Conservation (phyloP, 1,140 invertebrate species). For the Drosophila willistoni region DNA sequence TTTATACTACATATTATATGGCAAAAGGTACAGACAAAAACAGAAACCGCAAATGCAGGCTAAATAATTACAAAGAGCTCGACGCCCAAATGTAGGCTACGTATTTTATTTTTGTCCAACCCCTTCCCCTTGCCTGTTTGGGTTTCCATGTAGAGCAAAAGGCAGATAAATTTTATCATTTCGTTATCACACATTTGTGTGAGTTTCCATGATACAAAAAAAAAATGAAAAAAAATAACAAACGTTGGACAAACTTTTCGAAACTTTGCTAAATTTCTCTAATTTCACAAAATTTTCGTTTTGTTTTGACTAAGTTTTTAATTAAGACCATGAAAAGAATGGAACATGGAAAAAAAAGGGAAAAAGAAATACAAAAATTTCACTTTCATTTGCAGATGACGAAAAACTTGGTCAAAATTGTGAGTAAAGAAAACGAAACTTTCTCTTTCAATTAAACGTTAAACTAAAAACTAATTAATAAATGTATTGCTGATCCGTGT, state of each 20-base stretch:
- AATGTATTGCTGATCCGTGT: background rate
- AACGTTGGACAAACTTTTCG: background rate
- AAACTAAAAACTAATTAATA: background rate
- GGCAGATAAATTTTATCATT: conserved; percentile 36
- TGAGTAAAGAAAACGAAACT: background rate
- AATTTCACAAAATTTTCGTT: conserved; percentile 32
- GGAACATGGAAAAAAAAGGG: background rate
- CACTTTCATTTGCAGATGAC: conserved; percentile 25
- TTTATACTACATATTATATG: conserved; percentile 27
- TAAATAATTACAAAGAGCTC: conserved; percentile 32
- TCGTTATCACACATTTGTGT: conserved; percentile 31
- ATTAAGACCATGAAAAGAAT: conserved; percentile 23
- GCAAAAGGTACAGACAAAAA: conserved; percentile 12
- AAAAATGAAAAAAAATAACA: conserved; percentile 40
- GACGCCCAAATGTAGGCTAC: conserved; percentile 36
- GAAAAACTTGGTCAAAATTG: conserved; percentile 6
- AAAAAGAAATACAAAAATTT: conserved; percentile 26
- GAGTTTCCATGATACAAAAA: conserved; percentile 30
- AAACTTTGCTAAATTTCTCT: conserved; percentile 11
- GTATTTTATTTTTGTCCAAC: background rate
- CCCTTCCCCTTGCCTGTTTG: background rate
- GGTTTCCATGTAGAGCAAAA: background rate
- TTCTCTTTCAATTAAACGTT: conserved; percentile 1
- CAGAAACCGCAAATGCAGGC: conserved; percentile 25
- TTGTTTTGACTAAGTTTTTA: conserved; percentile 43